Percentiles rank a stretch among this genome's conserved stretches.
These are phyloP conservation scores for Pecten maximus DNA, from an alignment of 2,888 invertebrate genomes.

Conservation along the genomic window DNA sequence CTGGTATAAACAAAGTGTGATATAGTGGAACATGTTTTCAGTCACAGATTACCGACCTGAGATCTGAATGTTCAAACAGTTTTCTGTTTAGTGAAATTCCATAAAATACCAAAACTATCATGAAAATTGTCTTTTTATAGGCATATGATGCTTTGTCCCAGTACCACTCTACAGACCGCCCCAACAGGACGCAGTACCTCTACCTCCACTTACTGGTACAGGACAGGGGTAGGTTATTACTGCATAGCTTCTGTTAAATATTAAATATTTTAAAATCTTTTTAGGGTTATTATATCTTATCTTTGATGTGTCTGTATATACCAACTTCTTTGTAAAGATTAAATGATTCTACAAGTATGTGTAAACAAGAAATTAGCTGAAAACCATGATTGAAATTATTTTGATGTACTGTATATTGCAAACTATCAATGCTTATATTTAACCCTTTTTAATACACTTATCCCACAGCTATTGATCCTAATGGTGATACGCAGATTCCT, in stretches of 20 bases:
- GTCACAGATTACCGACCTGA: too few relatives aligned
- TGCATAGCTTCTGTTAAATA: conserved; percentile 14
- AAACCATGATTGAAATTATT: not conserved
- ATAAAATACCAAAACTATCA: too few relatives aligned
- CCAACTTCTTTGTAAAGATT: too few relatives aligned
- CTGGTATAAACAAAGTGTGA: too few relatives aligned
- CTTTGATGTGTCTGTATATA: too few relatives aligned
- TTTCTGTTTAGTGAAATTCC: too few relatives aligned
- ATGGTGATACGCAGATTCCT: conserved; percentile 61
- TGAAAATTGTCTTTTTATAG: conserved; percentile 63
- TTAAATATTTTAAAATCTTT: not conserved
- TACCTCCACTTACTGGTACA: conserved; percentile 76
- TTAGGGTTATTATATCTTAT: not conserved
- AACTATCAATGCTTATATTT: not conserved
- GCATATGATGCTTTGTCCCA: conserved; percentile 79
- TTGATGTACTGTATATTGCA: not conserved
- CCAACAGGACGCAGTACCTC: conserved; percentile 80
- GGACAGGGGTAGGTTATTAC: conserved; percentile 67
- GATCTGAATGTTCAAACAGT: too few relatives aligned
- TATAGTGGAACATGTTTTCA: too few relatives aligned
- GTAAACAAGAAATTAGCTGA: too few relatives aligned
- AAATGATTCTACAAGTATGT: too few relatives aligned
- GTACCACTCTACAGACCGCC: conserved; percentile 78
- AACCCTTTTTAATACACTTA: not conserved
- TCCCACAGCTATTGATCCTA: conserved; percentile 65